Conservation (phyloP, 1,140 invertebrate species). For the Chymomyza costata region DNA sequence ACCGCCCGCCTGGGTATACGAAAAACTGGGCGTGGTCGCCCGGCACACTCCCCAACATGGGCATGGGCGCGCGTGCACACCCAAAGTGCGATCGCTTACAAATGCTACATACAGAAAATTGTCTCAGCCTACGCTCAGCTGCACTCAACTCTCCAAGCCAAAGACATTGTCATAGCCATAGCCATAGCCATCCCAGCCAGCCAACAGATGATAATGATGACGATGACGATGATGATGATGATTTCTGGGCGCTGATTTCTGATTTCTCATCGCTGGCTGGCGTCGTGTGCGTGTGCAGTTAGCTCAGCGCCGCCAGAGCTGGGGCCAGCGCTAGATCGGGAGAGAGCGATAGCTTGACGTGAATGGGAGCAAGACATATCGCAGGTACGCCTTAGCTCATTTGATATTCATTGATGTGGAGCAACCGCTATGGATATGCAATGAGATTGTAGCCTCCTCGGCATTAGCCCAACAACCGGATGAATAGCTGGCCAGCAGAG, state of each 20-base stretch:
- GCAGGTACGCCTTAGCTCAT: conserved; percentile 58
- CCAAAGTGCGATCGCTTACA: conserved; percentile 66
- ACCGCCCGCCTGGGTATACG: conserved; percentile 31
- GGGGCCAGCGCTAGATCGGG: conserved; percentile 18
- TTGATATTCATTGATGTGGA: conserved; percentile 70
- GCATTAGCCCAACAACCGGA: conserved; percentile 11
- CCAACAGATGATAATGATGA: conserved; percentile 2
- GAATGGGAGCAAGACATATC: conserved; percentile 67
- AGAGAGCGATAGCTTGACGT: conserved; percentile 36
- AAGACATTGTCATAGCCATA: conserved; percentile 5
- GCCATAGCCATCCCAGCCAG: conserved; percentile 4
- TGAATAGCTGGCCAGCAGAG: conserved; percentile 12
- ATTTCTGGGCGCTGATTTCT: conserved; percentile 44
- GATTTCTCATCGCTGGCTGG: conserved; percentile 34
- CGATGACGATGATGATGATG: conserved; percentile 25
- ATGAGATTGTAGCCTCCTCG: conserved; percentile 5
- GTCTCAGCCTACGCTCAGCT: conserved; percentile 59
- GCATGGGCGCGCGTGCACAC: conserved; percentile 48
- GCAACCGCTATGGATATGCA: too few species aligned
- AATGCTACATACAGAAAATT: conserved; percentile 63
- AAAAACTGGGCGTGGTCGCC: conserved; percentile 59
- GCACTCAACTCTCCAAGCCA: conserved; percentile 13
- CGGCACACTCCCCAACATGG: conserved; percentile 51
- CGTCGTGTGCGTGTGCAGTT: conserved; percentile 44
- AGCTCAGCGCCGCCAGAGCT: conserved; percentile 22